A percentile compares a stretch with the other conserved stretches of the same genome.
Conservation (phyloP, 1,140 invertebrate species). For the Drosophila melanogaster region Release_6_plus_ISO1_MT NT_037436.4:22481501-22482000, state of each 20-base stretch:
- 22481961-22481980: conserved; percentile 70
- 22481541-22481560: conserved; percentile 80
- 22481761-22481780: conserved; percentile 20
- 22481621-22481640: conserved; percentile 1
- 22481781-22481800: conserved; percentile 73
- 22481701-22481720: conserved; percentile 78
- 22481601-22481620: conserved; percentile 4
- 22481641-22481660: conserved; percentile 41
- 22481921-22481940: conserved; percentile 4
- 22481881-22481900: conserved; percentile 50
- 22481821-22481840: not conserved
- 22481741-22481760: not conserved
- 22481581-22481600: conserved; percentile 32
- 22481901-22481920: conserved; percentile 22
- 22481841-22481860: conserved; percentile 9
- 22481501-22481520: conserved; percentile 16
- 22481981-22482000: conserved; percentile 62
- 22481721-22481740: conserved; percentile 72
- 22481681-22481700: conserved; percentile 71
- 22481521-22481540: conserved; percentile 50
- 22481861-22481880: conserved; percentile 69
- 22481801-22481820: conserved; percentile 39
- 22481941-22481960: conserved; percentile 55
- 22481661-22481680: conserved; percentile 17
- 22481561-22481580: conserved; percentile 68